Evolutionary conservation across 2,113 vertebrate genomes (phyloP).

Genomic region (Xiphias gladius): DNA sequence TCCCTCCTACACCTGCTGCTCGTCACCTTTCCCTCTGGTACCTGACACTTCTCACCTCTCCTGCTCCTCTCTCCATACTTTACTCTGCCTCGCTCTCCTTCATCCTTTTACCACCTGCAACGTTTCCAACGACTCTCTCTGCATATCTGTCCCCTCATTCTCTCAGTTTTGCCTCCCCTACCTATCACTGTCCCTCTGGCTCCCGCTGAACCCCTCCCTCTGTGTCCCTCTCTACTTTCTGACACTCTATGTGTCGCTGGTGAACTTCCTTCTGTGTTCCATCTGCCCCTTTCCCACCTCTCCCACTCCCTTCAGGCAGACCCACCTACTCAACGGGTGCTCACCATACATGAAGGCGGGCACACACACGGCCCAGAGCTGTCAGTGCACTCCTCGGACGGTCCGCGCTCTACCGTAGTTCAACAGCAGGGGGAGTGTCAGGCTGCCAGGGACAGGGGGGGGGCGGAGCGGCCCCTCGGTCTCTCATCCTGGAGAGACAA

Average conservation of each 20-base stretch:
- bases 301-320: constrained; percentile 87
- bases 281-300: constrained; percentile 90
- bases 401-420: constrained; percentile 49
- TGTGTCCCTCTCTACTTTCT: constrained; percentile 85
- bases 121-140: constrained; percentile 24
- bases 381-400: constrained; percentile 70
- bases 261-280: constrained; percentile 91
- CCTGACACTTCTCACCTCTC: constrained; percentile 70
- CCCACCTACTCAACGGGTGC: constrained; percentile 90
- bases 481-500: constrained; percentile 14
- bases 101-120: constrained; percentile 18
- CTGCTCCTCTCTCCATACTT: constrained; percentile 33
- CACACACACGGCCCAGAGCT: constrained; percentile 71
- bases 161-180: constrained; percentile 35
- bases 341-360: constrained; percentile 78
- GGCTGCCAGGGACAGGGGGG: constrained; percentile 25
- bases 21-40: constrained; percentile 63
- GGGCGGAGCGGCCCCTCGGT: background rate
- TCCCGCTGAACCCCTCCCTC: constrained; percentile 59
- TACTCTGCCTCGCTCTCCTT: constrained; percentile 21
- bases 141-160: constrained; percentile 35
- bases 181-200: constrained; percentile 37
- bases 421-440: constrained; percentile 74
- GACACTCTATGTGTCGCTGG: constrained; percentile 84
- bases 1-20: constrained; percentile 56